Conservation (phyloP, 2,888 invertebrate genomes). For the Zygaena filipendulae region DNA sequence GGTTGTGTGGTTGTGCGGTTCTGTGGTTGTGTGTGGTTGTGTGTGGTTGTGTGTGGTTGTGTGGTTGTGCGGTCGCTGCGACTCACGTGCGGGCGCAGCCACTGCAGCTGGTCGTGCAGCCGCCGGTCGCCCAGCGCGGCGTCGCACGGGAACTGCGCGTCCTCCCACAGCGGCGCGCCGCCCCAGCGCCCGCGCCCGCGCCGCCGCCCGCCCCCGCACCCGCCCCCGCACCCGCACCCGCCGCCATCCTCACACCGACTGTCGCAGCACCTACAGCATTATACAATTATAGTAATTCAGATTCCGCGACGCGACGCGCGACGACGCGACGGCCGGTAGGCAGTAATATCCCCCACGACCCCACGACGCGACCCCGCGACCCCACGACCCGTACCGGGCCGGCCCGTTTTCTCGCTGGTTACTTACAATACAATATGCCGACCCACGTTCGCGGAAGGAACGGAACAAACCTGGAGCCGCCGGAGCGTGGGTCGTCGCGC, state of each 20-base stretch:
- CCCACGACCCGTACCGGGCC: no score
- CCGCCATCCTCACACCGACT: background rate
- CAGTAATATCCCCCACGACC: no score
- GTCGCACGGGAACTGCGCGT: constrained; percentile 69
- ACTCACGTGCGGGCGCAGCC: constrained; percentile 77
- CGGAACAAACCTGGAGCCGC: constrained; percentile 34
- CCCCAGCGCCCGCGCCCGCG: constrained; percentile 31
- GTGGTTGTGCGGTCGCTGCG: no score
- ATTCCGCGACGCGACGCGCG: no score
- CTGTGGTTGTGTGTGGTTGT: no score
- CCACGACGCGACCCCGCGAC: no score
- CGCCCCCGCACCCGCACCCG: no score
- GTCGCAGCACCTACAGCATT: no score
- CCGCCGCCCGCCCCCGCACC: constrained; percentile 42
- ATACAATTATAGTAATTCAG: no score
- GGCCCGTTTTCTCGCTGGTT: background rate
- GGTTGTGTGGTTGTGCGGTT: constrained; percentile 4
- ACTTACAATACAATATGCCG: constrained; percentile 1
- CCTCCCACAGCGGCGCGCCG: constrained; percentile 69
- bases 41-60: no score
- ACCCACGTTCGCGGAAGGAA: constrained; percentile 7
- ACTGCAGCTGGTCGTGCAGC: constrained; percentile 66
- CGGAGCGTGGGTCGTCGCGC: constrained; percentile 27
- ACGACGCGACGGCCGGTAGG: no score
- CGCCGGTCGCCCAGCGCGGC: constrained; percentile 67